These are phyloP conservation scores for Drosophila colorata DNA, from an alignment of 2,888 invertebrate genomes.

Conservation along the genomic window DNA sequence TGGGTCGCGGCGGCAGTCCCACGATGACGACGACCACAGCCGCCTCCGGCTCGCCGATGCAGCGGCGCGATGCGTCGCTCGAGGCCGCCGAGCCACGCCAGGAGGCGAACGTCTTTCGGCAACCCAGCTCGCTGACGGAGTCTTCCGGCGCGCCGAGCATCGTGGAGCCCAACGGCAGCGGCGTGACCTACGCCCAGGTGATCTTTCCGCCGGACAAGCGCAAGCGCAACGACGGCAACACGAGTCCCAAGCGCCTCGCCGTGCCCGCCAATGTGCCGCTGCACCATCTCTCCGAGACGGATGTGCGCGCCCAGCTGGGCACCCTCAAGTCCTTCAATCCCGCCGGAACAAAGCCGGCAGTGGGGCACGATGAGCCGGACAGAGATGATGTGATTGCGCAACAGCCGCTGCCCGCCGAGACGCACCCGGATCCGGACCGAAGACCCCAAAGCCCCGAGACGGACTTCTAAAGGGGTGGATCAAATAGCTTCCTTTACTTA, in stretches of 20 bases:
- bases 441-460: constrained; percentile 84
- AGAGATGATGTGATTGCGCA: constrained; percentile 12
- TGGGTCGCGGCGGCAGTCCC: constrained; percentile 65
- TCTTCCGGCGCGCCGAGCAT: constrained; percentile 78
- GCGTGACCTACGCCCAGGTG: constrained; percentile 83
- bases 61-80: constrained; percentile 41
- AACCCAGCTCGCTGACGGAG: constrained; percentile 80
- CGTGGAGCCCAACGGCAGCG: constrained; percentile 64
- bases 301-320: constrained; percentile 81
- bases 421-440: constrained; percentile 30
- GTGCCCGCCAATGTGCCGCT: constrained; percentile 82
- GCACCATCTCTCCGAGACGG: constrained; percentile 82
- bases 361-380: constrained; percentile 12
- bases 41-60: constrained; percentile 62
- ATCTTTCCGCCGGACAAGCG: constrained; percentile 81
- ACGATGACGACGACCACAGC: constrained; percentile 56
- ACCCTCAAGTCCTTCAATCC: constrained; percentile 82
- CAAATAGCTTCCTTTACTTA: constrained; percentile 1
- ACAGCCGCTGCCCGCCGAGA: constrained; percentile 13
- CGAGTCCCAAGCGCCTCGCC: constrained; percentile 80
- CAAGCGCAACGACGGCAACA: constrained; percentile 71
- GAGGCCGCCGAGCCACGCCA: constrained; percentile 35
- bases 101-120: constrained; percentile 71
- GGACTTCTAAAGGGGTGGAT: constrained; percentile 71
- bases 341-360: constrained; percentile 1